Evolutionary conservation across 2,888 invertebrate genomes (phyloP), one percentile per base, ranked within the genome.

Genomic region (Andrena praecox): DNA sequence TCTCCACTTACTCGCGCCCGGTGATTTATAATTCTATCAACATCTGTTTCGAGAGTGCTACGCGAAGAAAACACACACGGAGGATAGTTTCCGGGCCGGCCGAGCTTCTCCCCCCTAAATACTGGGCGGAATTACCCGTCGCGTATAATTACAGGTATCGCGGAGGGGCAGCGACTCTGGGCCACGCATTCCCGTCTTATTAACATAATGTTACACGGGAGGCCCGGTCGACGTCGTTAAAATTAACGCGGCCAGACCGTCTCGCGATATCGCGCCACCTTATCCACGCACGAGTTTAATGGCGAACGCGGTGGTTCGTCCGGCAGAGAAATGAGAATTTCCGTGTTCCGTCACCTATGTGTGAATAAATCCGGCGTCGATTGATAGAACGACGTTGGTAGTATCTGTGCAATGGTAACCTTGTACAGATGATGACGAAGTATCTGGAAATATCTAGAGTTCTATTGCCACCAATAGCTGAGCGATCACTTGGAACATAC

Each of bases 21-120:
- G 76, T 77, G 72, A 82, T 82, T 82, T 82, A 82, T 82, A 60
- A 72, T 82, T 81, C 77, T 69, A 66, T 82, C 82, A 54, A 64
- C 72, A 75, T 72, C 80, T 80, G 70, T 56, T 80, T 35, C 66
- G 54, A 74, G 56, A 42, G n/a, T 6, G 27, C 16, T 33, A 50
- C 50, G 48, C 29, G 66, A 75, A 56, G 56, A 67, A 81, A 62
- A 72, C 35, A 27, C 63, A 42, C 20, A 54, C 2, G 35, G 24
- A 12, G 31, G 35, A 72, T 62, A 68, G 54, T 73, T 80, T 80
- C 60, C 50, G 48, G 69, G 16, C 48, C 31, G 66, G 42, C 16
- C 20, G 42, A 31, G 69, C 69, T 66, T 59, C 42, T 62, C 31
- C 48, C 48, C 27, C 12, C 52, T n/a, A 62, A 73, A 48, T 33